These are phyloP conservation scores for Dryobota labecula DNA, from an alignment of 2,888 invertebrate species.

Conservation along the genomic window DNA sequence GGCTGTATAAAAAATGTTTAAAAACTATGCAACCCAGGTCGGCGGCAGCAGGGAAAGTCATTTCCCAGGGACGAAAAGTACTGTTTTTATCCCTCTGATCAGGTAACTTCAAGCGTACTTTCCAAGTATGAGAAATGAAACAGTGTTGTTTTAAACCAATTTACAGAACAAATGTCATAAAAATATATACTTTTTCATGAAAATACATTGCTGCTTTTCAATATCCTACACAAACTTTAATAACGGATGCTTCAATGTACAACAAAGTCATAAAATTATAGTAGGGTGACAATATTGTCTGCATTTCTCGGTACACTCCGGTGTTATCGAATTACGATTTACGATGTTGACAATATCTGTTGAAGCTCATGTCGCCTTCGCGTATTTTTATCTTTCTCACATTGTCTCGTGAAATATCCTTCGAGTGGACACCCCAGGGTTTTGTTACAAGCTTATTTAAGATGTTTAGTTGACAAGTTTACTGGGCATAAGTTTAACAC, in stretches of 20 bases:
- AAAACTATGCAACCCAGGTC: too few relatives aligned
- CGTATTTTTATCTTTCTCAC: slow-evolving; percentile 79
- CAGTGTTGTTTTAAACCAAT: too few relatives aligned
- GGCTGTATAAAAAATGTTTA: too few relatives aligned
- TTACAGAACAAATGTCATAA: too few relatives aligned
- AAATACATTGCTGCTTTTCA: slow-evolving; percentile 22
- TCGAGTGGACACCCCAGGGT: slow-evolving; percentile 60
- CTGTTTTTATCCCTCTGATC: too few relatives aligned
- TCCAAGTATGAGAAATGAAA: too few relatives aligned
- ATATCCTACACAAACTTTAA: not conserved
- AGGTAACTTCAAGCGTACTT: too few relatives aligned
- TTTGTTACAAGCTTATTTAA: slow-evolving; percentile 64
- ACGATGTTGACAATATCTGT: slow-evolving; percentile 80
- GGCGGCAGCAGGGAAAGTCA: too few relatives aligned
- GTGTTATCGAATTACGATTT: slow-evolving; percentile 89
- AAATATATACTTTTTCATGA: too few relatives aligned
- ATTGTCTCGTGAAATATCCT: slow-evolving; percentile 76
- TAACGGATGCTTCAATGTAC: slow-evolving; percentile 26
- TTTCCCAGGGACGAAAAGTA: too few relatives aligned
- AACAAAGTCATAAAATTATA: slow-evolving; percentile 43
- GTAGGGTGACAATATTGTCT: slow-evolving; percentile 75
- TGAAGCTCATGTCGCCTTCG: slow-evolving; percentile 81
- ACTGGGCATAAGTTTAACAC: slow-evolving; percentile 28
- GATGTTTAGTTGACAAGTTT: slow-evolving; percentile 55
- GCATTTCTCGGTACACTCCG: slow-evolving; percentile 53